phyloP scores from a whole-genome alignment of 2,113 vertebrate species.

The Arothron firmamentum region DNA sequence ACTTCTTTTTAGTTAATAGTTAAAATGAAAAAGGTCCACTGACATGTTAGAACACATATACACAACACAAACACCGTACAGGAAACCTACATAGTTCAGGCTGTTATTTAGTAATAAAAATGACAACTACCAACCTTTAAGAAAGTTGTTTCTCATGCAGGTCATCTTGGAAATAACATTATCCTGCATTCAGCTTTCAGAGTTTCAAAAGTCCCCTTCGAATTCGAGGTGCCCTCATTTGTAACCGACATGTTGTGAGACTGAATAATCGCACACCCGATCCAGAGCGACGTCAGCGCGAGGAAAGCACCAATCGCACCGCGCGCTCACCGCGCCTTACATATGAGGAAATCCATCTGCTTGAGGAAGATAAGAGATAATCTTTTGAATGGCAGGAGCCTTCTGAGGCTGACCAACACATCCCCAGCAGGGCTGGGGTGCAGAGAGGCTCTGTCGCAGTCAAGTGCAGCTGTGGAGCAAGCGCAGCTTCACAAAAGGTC shows the following conservation, averaged over 20 bases:
- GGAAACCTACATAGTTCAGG: no score
- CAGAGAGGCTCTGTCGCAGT: not conserved
- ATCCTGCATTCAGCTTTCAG: not conserved
- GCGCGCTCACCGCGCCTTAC: slow-evolving; percentile 2
- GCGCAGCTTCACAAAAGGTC: not conserved
- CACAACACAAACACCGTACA: no score
- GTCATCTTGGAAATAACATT: slow-evolving; percentile 35
- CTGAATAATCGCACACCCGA: slow-evolving; percentile 4
- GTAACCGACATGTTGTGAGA: slow-evolving; percentile 3
- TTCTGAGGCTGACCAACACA: slow-evolving; percentile 10
- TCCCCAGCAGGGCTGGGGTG: no score
- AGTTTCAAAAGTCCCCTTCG: not conserved
- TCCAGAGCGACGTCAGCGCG: slow-evolving; percentile 4
- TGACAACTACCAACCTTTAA: slow-evolving; percentile 49
- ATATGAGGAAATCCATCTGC: slow-evolving; percentile 51
- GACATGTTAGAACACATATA: not conserved
- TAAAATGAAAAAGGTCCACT: not conserved
- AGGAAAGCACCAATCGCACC: slow-evolving; percentile 20
- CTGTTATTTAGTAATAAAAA: no score
- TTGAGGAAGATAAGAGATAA: slow-evolving; percentile 65
- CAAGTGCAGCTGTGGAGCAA: slow-evolving; percentile 10
- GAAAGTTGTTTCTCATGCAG: slow-evolving; percentile 1
- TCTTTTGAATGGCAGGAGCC: slow-evolving; percentile 13
- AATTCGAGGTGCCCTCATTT: not conserved
- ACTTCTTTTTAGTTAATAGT: not conserved